These are phyloP conservation scores for Fregata magnificens DNA, from an alignment of 2,113 vertebrate genomes.

Conservation along the genomic window DNA sequence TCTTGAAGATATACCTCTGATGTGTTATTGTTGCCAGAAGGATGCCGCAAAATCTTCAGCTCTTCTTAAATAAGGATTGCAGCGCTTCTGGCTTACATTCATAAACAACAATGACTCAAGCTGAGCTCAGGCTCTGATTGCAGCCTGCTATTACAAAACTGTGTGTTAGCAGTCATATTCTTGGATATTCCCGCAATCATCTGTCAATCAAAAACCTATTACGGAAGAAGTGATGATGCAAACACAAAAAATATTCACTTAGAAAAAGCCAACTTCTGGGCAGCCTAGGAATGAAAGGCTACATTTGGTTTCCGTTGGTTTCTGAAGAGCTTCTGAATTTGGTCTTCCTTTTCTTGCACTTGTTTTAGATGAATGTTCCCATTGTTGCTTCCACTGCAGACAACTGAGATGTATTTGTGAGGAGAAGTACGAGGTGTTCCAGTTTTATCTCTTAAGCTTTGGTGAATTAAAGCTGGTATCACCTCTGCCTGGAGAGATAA, in stretches of 20 bases:
- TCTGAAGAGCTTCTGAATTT: neutral
- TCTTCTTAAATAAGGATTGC: slow-evolving; percentile 55
- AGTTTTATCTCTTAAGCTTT: neutral
- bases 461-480: neutral
- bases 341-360: neutral
- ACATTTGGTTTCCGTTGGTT: neutral
- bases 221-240: neutral
- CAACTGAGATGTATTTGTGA: neutral
- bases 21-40: slow-evolving; percentile 28
- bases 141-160: slow-evolving; percentile 35
- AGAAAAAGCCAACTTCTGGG: neutral
- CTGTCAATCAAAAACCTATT: slow-evolving; percentile 30
- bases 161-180: slow-evolving; percentile 43
- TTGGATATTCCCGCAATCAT: slow-evolving; percentile 24
- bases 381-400: neutral
- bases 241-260: neutral
- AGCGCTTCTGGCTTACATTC: slow-evolving; percentile 40
- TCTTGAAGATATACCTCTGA: slow-evolving; percentile 49
- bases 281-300: neutral
- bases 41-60: slow-evolving; percentile 52
- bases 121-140: slow-evolving; percentile 22
- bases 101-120: slow-evolving; percentile 56
- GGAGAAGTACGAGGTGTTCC: neutral
- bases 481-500: neutral
- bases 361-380: neutral